A percentile compares a stretch with the other conserved stretches of the same genome.
phyloP scores from a whole-genome alignment of 2,797 vertebrate genomes.

The Gymnothorax javanicus region DNA sequence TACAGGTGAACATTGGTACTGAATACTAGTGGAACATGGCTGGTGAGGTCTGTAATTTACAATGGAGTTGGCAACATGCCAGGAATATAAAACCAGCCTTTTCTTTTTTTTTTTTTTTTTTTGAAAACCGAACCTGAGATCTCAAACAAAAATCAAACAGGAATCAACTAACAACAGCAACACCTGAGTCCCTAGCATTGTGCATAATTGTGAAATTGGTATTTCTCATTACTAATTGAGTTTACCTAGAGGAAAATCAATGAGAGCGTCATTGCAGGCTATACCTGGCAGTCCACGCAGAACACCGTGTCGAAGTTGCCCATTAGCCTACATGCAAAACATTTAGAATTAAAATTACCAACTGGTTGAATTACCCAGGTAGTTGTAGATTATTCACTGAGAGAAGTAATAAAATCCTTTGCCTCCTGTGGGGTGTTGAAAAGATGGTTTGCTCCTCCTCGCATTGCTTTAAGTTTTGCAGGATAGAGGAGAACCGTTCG shows the following conservation, averaged over 20 bases:
- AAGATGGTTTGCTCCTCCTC: slow-evolving; percentile 1
- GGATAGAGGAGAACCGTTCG: neutral
- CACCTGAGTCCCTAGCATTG: too few relatives aligned
- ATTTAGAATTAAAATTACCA: neutral
- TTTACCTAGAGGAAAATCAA: too few relatives aligned
- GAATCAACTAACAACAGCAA: too few relatives aligned
- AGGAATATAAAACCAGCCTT: neutral
- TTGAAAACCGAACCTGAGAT: neutral
- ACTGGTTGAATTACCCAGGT: neutral
- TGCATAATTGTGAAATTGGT: too few relatives aligned
- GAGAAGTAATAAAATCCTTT: slow-evolving; percentile 1
- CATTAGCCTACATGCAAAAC: neutral
- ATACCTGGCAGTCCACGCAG: neutral
- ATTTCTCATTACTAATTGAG: too few relatives aligned
- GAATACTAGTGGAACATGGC: neutral
- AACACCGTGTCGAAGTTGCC: neutral
- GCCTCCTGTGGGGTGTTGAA: slow-evolving; percentile 16
- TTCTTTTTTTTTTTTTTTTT: too few relatives aligned
- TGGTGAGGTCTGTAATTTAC: neutral
- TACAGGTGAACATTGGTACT: neutral
- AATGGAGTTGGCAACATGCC: neutral
- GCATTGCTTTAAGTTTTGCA: neutral
- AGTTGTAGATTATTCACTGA: neutral
- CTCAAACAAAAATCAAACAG: neutral
- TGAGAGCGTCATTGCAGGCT: too few relatives aligned